These are phyloP conservation scores for Helicoverpa armigera DNA, from an alignment of 1,140 invertebrate species.

Conservation along the genomic window DNA sequence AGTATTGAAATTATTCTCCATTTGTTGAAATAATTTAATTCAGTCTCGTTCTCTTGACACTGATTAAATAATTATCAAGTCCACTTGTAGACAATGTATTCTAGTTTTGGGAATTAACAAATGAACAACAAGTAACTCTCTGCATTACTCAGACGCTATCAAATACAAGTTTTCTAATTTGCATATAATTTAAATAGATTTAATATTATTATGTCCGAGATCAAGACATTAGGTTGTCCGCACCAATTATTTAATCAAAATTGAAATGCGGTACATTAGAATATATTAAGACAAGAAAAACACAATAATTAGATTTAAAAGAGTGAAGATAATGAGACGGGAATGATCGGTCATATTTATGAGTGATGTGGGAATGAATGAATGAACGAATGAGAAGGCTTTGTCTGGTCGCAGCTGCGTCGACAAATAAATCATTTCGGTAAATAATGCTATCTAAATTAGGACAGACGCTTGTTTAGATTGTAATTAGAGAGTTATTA, in stretches of 20 bases:
- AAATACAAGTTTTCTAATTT: slow-evolving; percentile 24
- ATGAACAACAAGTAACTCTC: slow-evolving; percentile 24
- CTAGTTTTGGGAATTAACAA: background rate
- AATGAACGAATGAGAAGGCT: slow-evolving; percentile 37
- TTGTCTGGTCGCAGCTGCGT: slow-evolving; percentile 69
- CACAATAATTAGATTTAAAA: slow-evolving; percentile 27
- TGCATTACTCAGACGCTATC: slow-evolving; percentile 22
- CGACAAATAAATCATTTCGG: slow-evolving; percentile 67
- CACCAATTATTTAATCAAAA: slow-evolving; percentile 29
- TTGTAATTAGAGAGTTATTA: slow-evolving; percentile 54
- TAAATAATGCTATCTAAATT: slow-evolving; percentile 65
- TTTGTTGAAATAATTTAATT: too few species aligned
- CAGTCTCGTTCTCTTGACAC: too few species aligned
- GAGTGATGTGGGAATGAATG: slow-evolving; percentile 73
- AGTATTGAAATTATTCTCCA: too few species aligned
- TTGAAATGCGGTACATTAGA: slow-evolving; percentile 16
- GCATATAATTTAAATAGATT: slow-evolving; percentile 37
- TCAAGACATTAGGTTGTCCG: slow-evolving; percentile 28
- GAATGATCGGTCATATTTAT: slow-evolving; percentile 69
- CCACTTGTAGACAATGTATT: slow-evolving; percentile 9
- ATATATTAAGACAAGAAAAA: slow-evolving; percentile 16
- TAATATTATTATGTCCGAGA: slow-evolving; percentile 3
- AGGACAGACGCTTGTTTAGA: slow-evolving; percentile 60
- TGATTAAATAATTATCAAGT: too few species aligned
- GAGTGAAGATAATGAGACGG: slow-evolving; percentile 14